phyloP scores from a whole-genome alignment of 2,797 vertebrate genomes.

The Falco concolor region DNA sequence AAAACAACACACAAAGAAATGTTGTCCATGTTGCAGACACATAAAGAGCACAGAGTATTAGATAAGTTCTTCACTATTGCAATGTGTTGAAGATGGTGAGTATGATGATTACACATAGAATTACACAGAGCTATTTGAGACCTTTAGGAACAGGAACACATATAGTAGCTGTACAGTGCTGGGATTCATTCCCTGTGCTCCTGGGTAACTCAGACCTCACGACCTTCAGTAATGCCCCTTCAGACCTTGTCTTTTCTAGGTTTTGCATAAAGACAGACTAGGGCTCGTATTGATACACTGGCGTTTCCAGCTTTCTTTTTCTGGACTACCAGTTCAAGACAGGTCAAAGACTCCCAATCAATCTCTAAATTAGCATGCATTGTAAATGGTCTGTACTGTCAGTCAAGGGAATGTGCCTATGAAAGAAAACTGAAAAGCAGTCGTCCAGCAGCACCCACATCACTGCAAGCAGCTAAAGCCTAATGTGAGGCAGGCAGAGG shows the following conservation, averaged over 20 bases:
- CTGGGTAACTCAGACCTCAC: not conserved
- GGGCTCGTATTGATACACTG: not conserved
- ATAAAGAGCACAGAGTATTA: not conserved
- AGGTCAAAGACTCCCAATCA: not conserved
- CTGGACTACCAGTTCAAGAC: not conserved
- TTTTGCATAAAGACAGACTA: not conserved
- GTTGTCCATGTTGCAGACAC: not conserved
- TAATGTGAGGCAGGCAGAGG: not conserved
- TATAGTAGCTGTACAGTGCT: not conserved
- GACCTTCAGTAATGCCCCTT: not conserved
- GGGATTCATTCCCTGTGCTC: not conserved
- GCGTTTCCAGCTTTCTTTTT: not conserved
- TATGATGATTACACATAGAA: not conserved
- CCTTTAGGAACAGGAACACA: not conserved
- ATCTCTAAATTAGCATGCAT: not conserved
- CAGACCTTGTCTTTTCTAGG: not conserved
- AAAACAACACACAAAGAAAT: not conserved
- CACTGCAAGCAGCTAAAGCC: not conserved
- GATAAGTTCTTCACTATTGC: not conserved
- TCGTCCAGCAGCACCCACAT: not conserved
- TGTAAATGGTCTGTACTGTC: not conserved
- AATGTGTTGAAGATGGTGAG: not conserved
- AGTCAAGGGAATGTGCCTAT: not conserved
- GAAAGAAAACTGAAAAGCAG: not conserved
- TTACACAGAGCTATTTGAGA: not conserved